Evolutionary conservation across 1,140 invertebrate genomes (phyloP).

Genomic region (Arctopsyche grandis): DNA sequence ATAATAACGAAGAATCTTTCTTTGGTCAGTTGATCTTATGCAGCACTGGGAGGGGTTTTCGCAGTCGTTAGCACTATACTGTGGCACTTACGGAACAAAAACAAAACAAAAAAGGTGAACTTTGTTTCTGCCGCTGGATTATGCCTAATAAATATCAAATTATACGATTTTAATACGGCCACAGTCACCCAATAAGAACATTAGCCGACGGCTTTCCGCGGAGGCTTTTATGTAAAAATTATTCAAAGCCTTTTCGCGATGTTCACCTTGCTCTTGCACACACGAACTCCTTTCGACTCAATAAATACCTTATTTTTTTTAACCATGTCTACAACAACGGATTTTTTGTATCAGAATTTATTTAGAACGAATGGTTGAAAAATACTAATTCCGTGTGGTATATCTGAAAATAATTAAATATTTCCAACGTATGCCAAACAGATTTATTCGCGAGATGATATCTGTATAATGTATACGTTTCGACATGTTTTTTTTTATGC

Average conservation of each 20-base stretch:
- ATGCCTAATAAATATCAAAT: conserved; percentile 24
- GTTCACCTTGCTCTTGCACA: background rate
- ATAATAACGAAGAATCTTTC: too few species aligned
- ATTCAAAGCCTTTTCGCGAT: conserved; percentile 21
- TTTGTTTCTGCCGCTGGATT: conserved; percentile 13
- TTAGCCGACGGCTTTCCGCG: conserved; percentile 8
- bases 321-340: background rate
- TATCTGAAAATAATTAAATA: conserved; percentile 21
- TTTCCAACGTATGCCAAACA: conserved; percentile 18
- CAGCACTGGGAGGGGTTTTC: too few species aligned
- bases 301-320: conserved; percentile 14
- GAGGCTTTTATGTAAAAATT: conserved; percentile 20
- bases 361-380: conserved; percentile 14
- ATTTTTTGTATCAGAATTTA: conserved; percentile 18
- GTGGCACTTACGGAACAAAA: too few species aligned
- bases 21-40: too few species aligned
- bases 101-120: background rate
- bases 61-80: too few species aligned
- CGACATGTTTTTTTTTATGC: conserved; percentile 4
- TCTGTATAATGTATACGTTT: conserved; percentile 25
- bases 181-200: conserved; percentile 12
- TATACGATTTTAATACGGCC: conserved; percentile 22
- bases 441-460: conserved; percentile 24
- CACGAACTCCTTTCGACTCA: conserved; percentile 3
- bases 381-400: conserved; percentile 19